These are phyloP conservation scores for Cyphomyrmex costatus DNA, from an alignment of 1,140 invertebrate species.

Conservation along the genomic window DNA sequence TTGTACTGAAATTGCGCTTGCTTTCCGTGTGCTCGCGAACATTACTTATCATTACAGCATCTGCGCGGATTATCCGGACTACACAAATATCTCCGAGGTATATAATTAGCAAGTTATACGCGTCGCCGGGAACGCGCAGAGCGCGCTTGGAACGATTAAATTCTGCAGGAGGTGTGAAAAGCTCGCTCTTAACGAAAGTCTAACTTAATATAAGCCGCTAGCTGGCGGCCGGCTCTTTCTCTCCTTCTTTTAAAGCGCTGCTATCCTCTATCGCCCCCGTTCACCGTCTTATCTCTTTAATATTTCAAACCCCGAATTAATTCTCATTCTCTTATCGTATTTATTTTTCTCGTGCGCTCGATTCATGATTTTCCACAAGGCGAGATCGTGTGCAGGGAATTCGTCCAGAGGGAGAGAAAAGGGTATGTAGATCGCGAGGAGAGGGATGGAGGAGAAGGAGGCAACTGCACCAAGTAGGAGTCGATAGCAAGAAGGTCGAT, in stretches of 20 bases:
- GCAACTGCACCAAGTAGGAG: slow-evolving; percentile 62
- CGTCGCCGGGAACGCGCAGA: slow-evolving; percentile 10
- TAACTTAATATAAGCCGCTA: slow-evolving; percentile 56
- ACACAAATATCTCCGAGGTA: slow-evolving; percentile 56
- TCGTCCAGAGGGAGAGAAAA: slow-evolving; percentile 24
- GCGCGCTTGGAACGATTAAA: slow-evolving; percentile 59
- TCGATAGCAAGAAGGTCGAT: slow-evolving; percentile 70
- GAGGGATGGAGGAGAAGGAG: slow-evolving; percentile 27
- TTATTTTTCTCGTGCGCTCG: slow-evolving; percentile 72
- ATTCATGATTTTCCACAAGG: slow-evolving; percentile 17
- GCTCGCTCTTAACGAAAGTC: slow-evolving; percentile 54
- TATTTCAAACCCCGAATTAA: slow-evolving; percentile 75
- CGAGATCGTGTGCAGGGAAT: slow-evolving; percentile 46
- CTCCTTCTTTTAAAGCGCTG: neutral
- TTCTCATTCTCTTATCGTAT: slow-evolving; percentile 76
- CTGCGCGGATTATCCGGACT: slow-evolving; percentile 62
- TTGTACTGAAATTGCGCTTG: slow-evolving; percentile 31
- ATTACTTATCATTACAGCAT: slow-evolving; percentile 64
- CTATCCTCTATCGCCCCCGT: slow-evolving; percentile 10
- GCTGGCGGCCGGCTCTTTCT: slow-evolving; percentile 34
- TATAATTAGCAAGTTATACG: slow-evolving; percentile 62
- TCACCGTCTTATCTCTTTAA: slow-evolving; percentile 66
- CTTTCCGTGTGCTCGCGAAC: slow-evolving; percentile 26
- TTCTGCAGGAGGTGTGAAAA: slow-evolving; percentile 62
- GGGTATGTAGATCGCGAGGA: slow-evolving; percentile 44